Conservation (phyloP, 2,113 vertebrate species). For the Phylloscopus trochiloides region DNA sequence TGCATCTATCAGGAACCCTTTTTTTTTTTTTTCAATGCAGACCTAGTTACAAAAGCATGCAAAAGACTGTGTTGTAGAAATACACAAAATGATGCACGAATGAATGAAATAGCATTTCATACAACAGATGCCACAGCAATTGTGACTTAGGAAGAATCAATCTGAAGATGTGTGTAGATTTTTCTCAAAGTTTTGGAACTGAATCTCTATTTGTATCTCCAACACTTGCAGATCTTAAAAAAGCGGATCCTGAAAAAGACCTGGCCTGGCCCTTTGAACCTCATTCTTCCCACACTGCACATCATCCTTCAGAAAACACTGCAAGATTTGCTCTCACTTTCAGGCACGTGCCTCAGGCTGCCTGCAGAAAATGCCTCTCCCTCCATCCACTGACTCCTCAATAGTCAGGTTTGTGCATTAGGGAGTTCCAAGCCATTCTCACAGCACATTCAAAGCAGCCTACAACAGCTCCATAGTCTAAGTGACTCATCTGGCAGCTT, state of each 20-base stretch:
- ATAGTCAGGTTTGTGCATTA: rapidly evolving
- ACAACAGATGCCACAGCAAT: neutral
- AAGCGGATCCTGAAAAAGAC: neutral
- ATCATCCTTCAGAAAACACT: neutral
- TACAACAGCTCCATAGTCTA: neutral
- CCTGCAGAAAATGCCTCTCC: neutral
- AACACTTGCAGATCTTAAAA: neutral
- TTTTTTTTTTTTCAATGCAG: neutral
- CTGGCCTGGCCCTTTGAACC: rapidly evolving
- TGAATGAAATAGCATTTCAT: neutral
- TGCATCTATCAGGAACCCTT: neutral
- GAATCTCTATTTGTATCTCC: neutral
- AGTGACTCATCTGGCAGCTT: neutral
- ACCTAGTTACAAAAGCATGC: neutral
- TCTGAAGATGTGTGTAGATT: rapidly evolving
- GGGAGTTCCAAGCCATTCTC: neutral
- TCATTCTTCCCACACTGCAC: neutral
- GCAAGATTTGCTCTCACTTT: neutral
- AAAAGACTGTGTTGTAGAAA: neutral
- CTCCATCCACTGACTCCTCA: neutral
- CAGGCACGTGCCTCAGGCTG: neutral
- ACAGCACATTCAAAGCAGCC: neutral
- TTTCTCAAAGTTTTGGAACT: neutral
- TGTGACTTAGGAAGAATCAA: neutral
- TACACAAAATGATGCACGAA: neutral